Percentiles rank a stretch among this genome's conserved stretches.
phyloP scores from a whole-genome alignment of 1,140 invertebrate genomes.

The Drosophila truncata region DNA sequence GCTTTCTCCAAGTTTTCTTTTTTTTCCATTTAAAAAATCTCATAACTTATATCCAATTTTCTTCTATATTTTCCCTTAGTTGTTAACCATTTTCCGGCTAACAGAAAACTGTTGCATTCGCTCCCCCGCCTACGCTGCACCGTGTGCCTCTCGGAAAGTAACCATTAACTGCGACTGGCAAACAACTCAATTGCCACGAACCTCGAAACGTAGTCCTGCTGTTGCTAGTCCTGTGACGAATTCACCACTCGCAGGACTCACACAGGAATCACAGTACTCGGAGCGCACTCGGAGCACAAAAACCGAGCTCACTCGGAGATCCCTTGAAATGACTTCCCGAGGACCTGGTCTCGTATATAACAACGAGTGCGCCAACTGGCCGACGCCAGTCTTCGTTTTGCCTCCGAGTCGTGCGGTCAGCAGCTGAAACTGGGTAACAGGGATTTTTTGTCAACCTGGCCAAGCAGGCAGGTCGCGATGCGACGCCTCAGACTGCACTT shows the following conservation, averaged over 20 bases:
- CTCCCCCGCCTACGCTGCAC: not conserved
- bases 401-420: constrained; percentile 81
- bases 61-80: not conserved
- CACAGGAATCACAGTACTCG: not conserved
- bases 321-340: constrained; percentile 2
- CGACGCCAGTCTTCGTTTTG: constrained; percentile 81
- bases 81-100: constrained; percentile 1
- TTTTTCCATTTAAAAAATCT: not conserved
- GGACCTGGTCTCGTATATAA: constrained; percentile 63
- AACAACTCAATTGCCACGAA: constrained; percentile 37
- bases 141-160: not conserved
- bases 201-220: not conserved
- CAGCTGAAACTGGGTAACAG: constrained; percentile 50
- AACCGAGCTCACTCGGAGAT: not conserved
- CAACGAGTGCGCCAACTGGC: constrained; percentile 77
- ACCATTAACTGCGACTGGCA: constrained; percentile 32
- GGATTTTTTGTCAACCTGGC: constrained; percentile 22
- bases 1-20: no score
- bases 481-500: constrained; percentile 53
- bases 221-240: constrained; percentile 13
- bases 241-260: constrained; percentile 39
- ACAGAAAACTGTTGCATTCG: constrained; percentile 60
- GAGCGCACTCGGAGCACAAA: not conserved
- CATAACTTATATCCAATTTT: not conserved
- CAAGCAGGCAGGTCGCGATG: constrained; percentile 57